Percentiles rank a stretch among this genome's conserved stretches.
phyloP scores from a whole-genome alignment of 1,140 invertebrate genomes.

The Lucilia sericata region DNA sequence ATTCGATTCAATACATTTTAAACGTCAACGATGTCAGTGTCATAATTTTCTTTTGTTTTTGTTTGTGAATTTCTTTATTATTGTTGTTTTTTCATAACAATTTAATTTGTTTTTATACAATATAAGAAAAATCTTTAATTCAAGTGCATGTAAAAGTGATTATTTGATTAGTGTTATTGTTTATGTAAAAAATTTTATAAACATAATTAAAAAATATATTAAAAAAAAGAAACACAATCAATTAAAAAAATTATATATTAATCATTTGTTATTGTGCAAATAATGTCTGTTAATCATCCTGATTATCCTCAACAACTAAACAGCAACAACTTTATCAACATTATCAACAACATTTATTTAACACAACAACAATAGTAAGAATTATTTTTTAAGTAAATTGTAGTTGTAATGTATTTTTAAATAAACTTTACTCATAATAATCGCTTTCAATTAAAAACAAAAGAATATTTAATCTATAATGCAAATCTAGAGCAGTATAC shows the following conservation, averaged over 20 bases:
- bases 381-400: no score
- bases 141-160: not conserved
- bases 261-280: not conserved
- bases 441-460: no score
- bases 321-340: not conserved
- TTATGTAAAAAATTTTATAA: no score
- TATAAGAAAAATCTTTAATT: not conserved
- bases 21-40: slow-evolving; percentile 9
- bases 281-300: not conserved
- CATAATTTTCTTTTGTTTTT: not conserved
- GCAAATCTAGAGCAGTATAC: no score
- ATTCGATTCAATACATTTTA: not conserved
- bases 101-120: not conserved
- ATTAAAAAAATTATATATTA: not conserved
- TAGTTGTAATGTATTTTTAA: no score
- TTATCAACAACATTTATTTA: not conserved
- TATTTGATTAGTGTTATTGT: not conserved
- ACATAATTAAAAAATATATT: not conserved
- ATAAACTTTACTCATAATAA: no score
- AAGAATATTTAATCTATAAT: no score
- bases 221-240: not conserved
- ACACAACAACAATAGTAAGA: not conserved
- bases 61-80: not conserved
- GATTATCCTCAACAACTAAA: not conserved
- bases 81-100: not conserved